Conservation (phyloP, 2,888 invertebrate genomes). For the Rhagophthalmus giganteus region DNA sequence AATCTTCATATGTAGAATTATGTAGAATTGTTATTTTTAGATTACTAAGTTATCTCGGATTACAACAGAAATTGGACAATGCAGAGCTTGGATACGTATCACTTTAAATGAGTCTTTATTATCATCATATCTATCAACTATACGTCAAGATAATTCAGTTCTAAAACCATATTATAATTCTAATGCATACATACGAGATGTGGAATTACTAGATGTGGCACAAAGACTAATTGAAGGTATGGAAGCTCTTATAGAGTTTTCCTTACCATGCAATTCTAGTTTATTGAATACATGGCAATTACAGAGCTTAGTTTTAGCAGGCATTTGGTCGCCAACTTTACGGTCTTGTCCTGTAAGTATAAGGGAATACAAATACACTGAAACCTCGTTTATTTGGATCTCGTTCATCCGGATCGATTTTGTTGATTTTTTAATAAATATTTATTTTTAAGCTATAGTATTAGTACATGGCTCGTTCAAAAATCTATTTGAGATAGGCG, state of each 20-base stretch:
- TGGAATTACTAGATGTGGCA: slow-evolving; percentile 77
- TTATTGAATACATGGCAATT: slow-evolving; percentile 88
- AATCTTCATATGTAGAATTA: too few species aligned
- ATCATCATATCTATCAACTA: slow-evolving; percentile 82
- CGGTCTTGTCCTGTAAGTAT: slow-evolving; percentile 68
- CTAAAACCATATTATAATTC: slow-evolving; percentile 82
- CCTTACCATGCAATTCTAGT: slow-evolving; percentile 81
- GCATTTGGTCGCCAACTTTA: slow-evolving; percentile 81
- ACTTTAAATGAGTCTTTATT: slow-evolving; percentile 87
- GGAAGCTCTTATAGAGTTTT: slow-evolving; percentile 72
- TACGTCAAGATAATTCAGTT: slow-evolving; percentile 75
- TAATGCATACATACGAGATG: slow-evolving; percentile 80
- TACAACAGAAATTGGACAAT: slow-evolving; percentile 86
- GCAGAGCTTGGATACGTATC: slow-evolving; percentile 88
- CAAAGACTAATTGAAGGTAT: slow-evolving; percentile 76
- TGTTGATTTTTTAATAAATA: too few species aligned
- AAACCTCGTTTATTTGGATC: too few species aligned
- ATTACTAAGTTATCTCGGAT: slow-evolving; percentile 79
- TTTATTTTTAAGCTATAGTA: too few species aligned
- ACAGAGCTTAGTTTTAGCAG: slow-evolving; percentile 79
- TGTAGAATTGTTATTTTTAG: slow-evolving; percentile 43
- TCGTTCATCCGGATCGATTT: too few species aligned
- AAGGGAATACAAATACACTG: too few species aligned
- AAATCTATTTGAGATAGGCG: too few species aligned
- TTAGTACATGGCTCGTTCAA: too few species aligned